Evolutionary conservation across 2,113 vertebrate species (phyloP).

Genomic region (Sturnira hondurensis): DNA sequence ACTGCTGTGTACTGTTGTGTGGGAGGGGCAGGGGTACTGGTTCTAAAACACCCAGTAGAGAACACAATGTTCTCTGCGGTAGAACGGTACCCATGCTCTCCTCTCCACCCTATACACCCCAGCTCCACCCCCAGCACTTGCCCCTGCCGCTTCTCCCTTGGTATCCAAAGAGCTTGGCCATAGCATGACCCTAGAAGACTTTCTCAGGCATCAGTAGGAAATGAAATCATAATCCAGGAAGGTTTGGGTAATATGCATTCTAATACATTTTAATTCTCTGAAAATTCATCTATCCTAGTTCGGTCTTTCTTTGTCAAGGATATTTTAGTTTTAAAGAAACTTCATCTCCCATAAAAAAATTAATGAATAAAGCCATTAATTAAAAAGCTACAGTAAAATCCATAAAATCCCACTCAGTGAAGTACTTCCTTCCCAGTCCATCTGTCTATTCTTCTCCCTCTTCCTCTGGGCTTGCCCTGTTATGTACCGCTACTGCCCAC

Average conservation of each 20-base stretch:
- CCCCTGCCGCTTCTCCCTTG: neutral
- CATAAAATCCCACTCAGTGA: neutral
- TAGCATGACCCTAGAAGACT: neutral
- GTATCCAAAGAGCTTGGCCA: neutral
- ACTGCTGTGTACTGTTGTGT: neutral
- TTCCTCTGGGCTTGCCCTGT: neutral
- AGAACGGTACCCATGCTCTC: neutral
- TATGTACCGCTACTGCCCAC: fast-evolving
- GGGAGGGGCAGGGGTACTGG: neutral
- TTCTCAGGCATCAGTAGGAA: neutral
- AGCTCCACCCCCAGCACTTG: neutral
- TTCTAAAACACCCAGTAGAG: neutral
- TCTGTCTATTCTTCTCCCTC: neutral
- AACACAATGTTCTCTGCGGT: neutral
- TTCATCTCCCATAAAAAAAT: neutral
- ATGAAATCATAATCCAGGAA: neutral
- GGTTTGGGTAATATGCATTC: neutral
- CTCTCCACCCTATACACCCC: neutral
- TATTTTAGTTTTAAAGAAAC: slow-evolving; percentile 7
- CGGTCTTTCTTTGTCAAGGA: neutral
- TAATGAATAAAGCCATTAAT: neutral
- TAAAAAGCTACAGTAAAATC: neutral
- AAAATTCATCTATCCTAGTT: neutral
- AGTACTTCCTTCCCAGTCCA: neutral
- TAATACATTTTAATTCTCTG: neutral